Evolutionary conservation across 2,113 vertebrate species (phyloP).

Genomic region (Indri indri): DNA sequence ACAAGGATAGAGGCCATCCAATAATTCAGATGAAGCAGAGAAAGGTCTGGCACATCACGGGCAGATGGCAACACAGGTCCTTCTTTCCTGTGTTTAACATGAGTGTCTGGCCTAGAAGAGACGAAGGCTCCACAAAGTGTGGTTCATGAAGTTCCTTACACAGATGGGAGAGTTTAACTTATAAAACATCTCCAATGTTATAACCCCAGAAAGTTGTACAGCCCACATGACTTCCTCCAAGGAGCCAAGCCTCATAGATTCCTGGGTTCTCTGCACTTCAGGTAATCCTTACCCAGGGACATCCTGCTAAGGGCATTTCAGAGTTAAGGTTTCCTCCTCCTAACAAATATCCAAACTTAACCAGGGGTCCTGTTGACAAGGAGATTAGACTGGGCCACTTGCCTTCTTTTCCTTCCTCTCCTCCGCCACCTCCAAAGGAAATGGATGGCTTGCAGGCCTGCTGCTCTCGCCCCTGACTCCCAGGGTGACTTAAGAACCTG

Average conservation of each 20-base stretch:
- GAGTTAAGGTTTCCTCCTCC: neutral
- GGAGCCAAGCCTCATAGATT: neutral
- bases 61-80: neutral
- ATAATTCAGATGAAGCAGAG: neutral
- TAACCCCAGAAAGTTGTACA: neutral
- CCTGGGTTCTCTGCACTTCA: neutral
- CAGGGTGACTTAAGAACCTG: neutral
- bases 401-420: neutral
- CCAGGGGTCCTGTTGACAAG: neutral
- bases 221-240: neutral
- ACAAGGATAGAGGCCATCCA: neutral
- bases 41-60: neutral
- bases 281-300: neutral
- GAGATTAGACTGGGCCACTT: neutral
- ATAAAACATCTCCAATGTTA: neutral
- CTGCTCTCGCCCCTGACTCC: neutral
- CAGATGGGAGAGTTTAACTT: neutral
- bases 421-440: neutral
- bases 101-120: neutral
- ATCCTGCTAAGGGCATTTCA: neutral
- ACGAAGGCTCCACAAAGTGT: neutral
- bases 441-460: neutral
- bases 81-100: neutral
- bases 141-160: neutral
- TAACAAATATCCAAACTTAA: neutral